These are phyloP conservation scores for Xyrichtys novacula DNA, from an alignment of 2,797 vertebrate species.

Conservation along the genomic window DNA sequence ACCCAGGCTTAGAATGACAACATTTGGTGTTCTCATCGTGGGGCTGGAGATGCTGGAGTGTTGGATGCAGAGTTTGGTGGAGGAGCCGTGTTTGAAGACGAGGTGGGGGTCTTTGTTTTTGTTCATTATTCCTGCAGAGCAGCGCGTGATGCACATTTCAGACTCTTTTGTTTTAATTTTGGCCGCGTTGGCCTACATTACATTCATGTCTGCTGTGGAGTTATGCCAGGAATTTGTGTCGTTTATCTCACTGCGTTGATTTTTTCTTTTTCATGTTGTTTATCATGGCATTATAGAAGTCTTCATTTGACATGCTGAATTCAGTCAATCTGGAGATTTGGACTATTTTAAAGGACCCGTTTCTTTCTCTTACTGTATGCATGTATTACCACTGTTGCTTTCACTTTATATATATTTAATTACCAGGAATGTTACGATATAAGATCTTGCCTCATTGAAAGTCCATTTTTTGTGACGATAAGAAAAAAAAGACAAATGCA, in stretches of 20 bases:
- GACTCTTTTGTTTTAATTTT: constrained; percentile 29
- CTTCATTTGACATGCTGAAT: too few relatives aligned
- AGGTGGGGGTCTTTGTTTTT: constrained; percentile 23
- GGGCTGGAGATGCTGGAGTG: constrained; percentile 25
- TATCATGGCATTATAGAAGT: too few relatives aligned
- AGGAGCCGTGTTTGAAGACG: not conserved
- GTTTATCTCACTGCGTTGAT: not conserved
- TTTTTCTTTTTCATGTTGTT: not conserved
- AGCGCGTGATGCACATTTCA: constrained; percentile 7
- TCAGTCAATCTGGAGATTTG: not conserved
- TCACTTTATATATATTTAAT: too few relatives aligned
- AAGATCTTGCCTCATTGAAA: too few relatives aligned
- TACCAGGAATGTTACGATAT: too few relatives aligned
- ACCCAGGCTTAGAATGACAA: constrained; percentile 23
- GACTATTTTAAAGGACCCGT: too few relatives aligned
- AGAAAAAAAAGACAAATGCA: too few relatives aligned
- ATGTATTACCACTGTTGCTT: too few relatives aligned
- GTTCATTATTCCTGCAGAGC: not conserved
- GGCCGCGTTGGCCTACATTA: constrained; percentile 42
- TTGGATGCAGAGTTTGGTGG: constrained; percentile 14
- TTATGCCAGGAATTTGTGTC: constrained; percentile 41
- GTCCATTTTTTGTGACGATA: too few relatives aligned
- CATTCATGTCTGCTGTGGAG: constrained; percentile 28
- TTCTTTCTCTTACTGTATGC: too few relatives aligned
- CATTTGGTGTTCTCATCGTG: constrained; percentile 8